phyloP scores from a whole-genome alignment of 2,797 vertebrate species.

The Avahi laniger region DNA sequence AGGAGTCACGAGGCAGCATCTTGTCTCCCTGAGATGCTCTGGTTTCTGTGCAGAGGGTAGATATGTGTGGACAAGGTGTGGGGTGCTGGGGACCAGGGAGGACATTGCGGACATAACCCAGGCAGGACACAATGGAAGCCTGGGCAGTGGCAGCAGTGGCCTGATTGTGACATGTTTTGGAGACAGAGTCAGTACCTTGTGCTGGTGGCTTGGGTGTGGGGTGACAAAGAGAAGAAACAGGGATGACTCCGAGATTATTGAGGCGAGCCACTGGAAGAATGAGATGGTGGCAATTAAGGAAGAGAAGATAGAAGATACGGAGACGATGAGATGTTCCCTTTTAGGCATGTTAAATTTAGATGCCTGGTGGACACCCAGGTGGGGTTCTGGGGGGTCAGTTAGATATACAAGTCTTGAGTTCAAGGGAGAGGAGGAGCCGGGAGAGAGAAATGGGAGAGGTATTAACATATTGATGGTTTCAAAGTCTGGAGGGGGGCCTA shows the following conservation, averaged over 20 bases:
- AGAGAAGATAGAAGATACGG: rapidly evolving
- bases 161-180: background rate
- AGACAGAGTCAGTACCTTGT: background rate
- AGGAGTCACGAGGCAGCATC: background rate
- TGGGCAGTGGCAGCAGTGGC: rapidly evolving
- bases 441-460: background rate
- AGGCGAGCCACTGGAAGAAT: background rate
- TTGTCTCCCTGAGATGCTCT: background rate
- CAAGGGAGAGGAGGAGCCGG: background rate
- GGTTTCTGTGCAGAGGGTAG: background rate
- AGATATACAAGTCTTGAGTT: background rate
- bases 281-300: background rate
- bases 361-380: background rate
- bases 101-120: background rate
- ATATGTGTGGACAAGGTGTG: background rate
- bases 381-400: background rate
- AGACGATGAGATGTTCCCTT: background rate
- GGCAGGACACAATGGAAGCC: background rate
- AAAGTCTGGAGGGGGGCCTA: background rate
- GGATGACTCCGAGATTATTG: background rate
- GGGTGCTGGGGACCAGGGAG: background rate
- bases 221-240: background rate
- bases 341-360: background rate
- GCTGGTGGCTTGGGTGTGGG: background rate
- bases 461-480: background rate